Evolutionary conservation across 2,888 invertebrate genomes (phyloP), one percentile per base, ranked within the genome.

Genomic region (Dicyrtomina minuta): DNA sequence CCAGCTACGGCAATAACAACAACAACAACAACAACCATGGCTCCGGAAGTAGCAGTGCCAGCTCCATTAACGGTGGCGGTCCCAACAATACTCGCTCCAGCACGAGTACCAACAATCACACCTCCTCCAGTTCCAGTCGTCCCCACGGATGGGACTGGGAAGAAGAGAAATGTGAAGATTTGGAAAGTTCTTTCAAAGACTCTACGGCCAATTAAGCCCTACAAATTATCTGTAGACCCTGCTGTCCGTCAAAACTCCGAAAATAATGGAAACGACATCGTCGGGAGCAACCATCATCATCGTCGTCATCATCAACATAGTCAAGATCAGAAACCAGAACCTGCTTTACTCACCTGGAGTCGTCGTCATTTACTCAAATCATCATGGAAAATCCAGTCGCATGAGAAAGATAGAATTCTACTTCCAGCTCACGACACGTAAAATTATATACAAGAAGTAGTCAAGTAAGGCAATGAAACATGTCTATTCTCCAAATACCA

Each of bases 101-200:
- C 10, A 53, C 13, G 26, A 27, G 22, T 55, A 13, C 10, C 27
- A 46, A 17, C 46, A 15, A 17, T 17, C 15, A 17, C 46, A 46
- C 46, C 46, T 46, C 3, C 15, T 46, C 51, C n/a, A 33, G 33
- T 33, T 20, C 51, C 51, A 12, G 51, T 51, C 8, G 43, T 12
- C 22, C 3, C 8, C n/a, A 10, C 41, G 1, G 39, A 8, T 17
- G 2, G 43, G 8, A 24, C 41, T 41, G 22, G 41, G 33, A 33
- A 20, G 20, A 62, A 62, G 27, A 33, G 33, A 49, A 62, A 62
- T 26, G 24, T 61, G 15, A 24, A 49, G 17, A 27, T 62, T 33
- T 62, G 62, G 62, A 62, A 51, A 39, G n/a, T 51, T 33, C 49
- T 62, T 27, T 62, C 62, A 27, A 51, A 51, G 26, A 46, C n/a